These are phyloP conservation scores for Neodiprion pinetum DNA, from an alignment of 1,140 invertebrate genomes.

Conservation along the genomic window DNA sequence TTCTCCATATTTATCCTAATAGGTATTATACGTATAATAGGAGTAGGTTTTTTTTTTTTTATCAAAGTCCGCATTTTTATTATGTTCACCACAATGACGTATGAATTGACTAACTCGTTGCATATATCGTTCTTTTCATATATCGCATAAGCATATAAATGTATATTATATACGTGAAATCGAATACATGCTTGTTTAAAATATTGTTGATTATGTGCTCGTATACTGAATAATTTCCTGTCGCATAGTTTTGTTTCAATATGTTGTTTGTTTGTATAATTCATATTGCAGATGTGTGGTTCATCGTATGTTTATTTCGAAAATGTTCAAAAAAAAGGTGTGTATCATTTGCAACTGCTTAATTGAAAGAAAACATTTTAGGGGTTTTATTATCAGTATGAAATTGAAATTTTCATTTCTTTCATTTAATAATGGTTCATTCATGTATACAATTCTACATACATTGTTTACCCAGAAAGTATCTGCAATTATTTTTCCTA, in stretches of 20 bases:
- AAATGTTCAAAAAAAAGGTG: neutral
- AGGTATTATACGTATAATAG: neutral
- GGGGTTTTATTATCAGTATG: neutral
- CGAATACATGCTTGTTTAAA: neutral
- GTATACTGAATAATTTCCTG: neutral
- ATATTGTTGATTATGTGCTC: neutral
- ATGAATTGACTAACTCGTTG: neutral
- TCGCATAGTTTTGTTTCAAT: neutral
- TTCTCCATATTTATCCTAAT: neutral
- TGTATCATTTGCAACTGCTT: neutral
- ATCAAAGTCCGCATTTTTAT: neutral
- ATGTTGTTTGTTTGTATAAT: neutral
- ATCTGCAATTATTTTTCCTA: neutral
- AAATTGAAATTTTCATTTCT: neutral
- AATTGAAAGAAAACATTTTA: neutral
- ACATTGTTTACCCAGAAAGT: slow-evolving; percentile 4
- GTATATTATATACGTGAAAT: neutral
- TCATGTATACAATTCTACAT: neutral
- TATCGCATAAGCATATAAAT: neutral
- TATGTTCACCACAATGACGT: slow-evolving; percentile 7
- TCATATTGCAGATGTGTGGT: slow-evolving; percentile 1
- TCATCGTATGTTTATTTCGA: neutral
- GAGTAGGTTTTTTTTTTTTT: neutral
- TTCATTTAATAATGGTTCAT: neutral
- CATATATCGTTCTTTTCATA: neutral